These are phyloP conservation scores for Gymnoscopelus microlampas DNA, from an alignment of 2,797 vertebrate species.

Conservation along the genomic window DNA sequence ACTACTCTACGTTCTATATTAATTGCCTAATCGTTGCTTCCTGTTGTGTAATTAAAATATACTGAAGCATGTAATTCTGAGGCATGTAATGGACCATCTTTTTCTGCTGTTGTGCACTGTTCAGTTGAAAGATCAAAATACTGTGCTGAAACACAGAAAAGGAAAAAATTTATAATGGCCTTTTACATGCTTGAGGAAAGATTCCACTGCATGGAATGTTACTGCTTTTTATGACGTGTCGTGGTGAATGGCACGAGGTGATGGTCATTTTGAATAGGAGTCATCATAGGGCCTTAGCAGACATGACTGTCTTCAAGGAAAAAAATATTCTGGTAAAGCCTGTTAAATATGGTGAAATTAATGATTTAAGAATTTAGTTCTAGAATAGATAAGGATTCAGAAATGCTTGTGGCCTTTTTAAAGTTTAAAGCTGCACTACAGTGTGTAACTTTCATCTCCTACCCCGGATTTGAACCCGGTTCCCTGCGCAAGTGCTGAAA, in stretches of 20 bases:
- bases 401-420: neutral
- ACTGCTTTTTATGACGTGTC: neutral
- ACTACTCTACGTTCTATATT: neutral
- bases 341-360: neutral
- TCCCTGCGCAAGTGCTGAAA: too few species aligned
- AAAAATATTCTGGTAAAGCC: neutral
- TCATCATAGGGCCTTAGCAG: neutral
- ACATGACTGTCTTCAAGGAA: neutral
- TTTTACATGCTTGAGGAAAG: neutral
- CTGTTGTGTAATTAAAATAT: constrained; percentile 48
- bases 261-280: constrained; percentile 27
- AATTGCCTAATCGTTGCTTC: constrained; percentile 22
- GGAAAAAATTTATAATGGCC: neutral
- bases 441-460: too few species aligned
- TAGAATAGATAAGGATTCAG: neutral
- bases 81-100: constrained; percentile 17
- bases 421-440: too few species aligned
- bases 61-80: constrained; percentile 26
- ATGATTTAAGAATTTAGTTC: neutral
- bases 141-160: neutral
- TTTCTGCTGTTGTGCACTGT: neutral
- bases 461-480: too few species aligned
- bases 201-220: neutral
- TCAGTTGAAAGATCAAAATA: neutral
- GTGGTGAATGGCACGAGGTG: neutral